Conservation (phyloP, 37 sponge, comb jelly and placozoan species). For the Chondrosia reniformis region DNA sequence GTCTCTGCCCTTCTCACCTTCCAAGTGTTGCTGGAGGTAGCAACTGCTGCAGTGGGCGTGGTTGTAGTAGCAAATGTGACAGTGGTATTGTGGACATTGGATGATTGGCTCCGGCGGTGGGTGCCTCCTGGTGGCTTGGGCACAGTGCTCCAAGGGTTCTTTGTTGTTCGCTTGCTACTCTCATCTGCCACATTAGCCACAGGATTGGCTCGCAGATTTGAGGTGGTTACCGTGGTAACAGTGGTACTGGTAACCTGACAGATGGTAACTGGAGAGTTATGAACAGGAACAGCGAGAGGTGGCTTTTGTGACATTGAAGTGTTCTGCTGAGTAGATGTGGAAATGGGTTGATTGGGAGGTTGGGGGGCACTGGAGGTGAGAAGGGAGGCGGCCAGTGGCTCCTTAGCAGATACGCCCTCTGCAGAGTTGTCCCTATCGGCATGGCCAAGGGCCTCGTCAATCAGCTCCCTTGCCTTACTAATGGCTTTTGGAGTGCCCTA, state of each 20-base stretch:
- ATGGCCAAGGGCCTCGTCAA: slow-evolving; percentile 69
- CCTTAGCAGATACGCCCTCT: neutral
- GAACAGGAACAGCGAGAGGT: neutral
- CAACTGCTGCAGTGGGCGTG: neutral
- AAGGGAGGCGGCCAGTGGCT: neutral
- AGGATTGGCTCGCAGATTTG: slow-evolving; percentile 5
- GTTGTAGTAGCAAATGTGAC: neutral
- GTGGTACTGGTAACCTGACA: slow-evolving; percentile 9
- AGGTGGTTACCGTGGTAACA: neutral
- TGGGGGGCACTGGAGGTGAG: neutral
- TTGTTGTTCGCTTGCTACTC: neutral
- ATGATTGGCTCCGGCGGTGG: neutral
- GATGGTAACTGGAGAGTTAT: neutral
- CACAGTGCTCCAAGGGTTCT: neutral
- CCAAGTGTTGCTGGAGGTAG: neutral
- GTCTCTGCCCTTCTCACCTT: neutral
- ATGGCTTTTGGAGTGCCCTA: slow-evolving; percentile 76
- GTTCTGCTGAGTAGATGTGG: neutral
- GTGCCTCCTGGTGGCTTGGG: neutral
- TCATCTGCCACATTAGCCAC: neutral
- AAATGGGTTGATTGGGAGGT: neutral
- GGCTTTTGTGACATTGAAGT: neutral
- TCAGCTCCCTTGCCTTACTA: slow-evolving; percentile 61
- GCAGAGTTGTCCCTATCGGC: slow-evolving; percentile 43
- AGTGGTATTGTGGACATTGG: neutral